Evolutionary conservation across 2,113 vertebrate species (phyloP), one percentile per base, ranked within the genome.

Genomic region (Morone saxatilis): DNA sequence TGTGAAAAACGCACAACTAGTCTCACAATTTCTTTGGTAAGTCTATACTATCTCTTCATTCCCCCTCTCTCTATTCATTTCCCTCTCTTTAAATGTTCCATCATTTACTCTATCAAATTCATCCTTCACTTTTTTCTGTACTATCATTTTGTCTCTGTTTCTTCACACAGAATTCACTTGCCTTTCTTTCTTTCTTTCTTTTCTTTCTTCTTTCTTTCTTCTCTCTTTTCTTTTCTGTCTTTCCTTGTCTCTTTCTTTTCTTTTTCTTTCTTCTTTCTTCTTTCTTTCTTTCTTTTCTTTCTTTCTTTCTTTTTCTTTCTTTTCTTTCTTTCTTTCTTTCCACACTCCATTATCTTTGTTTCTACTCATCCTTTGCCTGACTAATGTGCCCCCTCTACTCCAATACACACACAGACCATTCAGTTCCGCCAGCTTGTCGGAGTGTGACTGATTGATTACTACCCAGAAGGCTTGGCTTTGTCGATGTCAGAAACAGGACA

Each of bases 361-460:
- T 85, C 63, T 87, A 38, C 81, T 88, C 86, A 78, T 92, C 85
- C 67, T 73, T 67, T 82, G 54, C 80, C 66, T 76, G 77, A 61
- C 70, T 89, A 90, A 90, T 89, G 78, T 82, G 63, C 48, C 77
- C 65, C 70, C 56, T 80, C 80, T 48, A 80, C 83, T 80, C 20
- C 7, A 80, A 78, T 57, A 71, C 72, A 77, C 80, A 84, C 73
- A 74, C 60, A 78, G 20, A 84, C 76, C 78, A 71, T 86, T 93
- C 86, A 90, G 90, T 91, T 93, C 86, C 76, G 25, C 89, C 86
- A 92, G 88, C 91, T 91, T 92, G 90, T 93, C 89, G 71, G 79
- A 80, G 76, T 88, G 90, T 91, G 90, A 92, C 92, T 94, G 92
- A 94, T 94, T 93, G 93, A 94, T 93, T 91, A 93, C 90, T 92